Conservation (phyloP, 2,888 invertebrate genomes). For the Cloeon dipterum region DNA sequence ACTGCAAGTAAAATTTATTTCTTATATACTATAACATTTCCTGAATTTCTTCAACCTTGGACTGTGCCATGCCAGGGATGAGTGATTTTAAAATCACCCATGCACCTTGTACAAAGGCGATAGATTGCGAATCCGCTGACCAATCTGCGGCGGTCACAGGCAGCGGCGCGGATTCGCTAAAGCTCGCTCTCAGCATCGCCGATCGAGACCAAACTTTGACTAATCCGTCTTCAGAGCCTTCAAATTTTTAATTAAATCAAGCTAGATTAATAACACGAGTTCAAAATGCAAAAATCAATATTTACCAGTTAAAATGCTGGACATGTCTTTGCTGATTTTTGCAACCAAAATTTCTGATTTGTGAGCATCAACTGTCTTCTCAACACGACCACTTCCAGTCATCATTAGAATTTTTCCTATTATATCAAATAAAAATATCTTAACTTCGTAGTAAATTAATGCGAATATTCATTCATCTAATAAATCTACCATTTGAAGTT, state of each 20-base stretch:
- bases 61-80: constrained; percentile 26
- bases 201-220: constrained; percentile 94
- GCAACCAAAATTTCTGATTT: constrained; percentile 71
- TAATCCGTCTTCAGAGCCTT: constrained; percentile 89
- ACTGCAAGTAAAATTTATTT: constrained; percentile 26
- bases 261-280: background rate
- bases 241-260: constrained; percentile 5
- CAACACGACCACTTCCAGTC: constrained; percentile 71
- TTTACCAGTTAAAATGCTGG: constrained; percentile 71
- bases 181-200: constrained; percentile 76
- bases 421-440: constrained; percentile 6
- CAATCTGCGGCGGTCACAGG: constrained; percentile 72
- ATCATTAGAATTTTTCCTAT: constrained; percentile 65
- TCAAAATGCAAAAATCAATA: background rate
- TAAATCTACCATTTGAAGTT: constrained; percentile 76
- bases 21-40: background rate
- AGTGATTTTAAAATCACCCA: constrained; percentile 32
- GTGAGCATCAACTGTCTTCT: constrained; percentile 83
- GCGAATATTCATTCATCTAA: background rate
- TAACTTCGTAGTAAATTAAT: no score
- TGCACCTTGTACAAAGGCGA: constrained; percentile 29
- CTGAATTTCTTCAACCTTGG: constrained; percentile 23
- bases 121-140: constrained; percentile 28
- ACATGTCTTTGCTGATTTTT: constrained; percentile 88
- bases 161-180: constrained; percentile 29